phyloP scores from a whole-genome alignment of 64 coral and sea anemone species.

The Cladopsammia gracilis region DNA sequence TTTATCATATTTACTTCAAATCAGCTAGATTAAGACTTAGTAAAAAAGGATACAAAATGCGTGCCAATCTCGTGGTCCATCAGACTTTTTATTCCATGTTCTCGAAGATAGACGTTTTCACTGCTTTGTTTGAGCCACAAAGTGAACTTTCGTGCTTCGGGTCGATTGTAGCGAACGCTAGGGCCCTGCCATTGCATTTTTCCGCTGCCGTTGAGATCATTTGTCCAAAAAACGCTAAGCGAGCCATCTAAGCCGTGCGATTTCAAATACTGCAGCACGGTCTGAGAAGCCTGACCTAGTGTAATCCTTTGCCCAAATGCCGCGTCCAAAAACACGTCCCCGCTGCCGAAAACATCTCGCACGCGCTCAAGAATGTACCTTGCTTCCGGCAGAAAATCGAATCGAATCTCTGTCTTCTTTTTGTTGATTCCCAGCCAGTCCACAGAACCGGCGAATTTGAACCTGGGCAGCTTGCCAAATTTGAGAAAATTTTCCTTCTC shows the following conservation, averaged over 20 bases:
- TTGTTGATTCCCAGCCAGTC: conserved; percentile 62
- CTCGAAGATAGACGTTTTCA: conserved; percentile 94
- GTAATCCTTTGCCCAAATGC: conserved; percentile 87
- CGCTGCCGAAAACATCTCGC: conserved; percentile 80
- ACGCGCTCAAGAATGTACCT: conserved; percentile 87
- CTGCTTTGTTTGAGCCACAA: conserved; percentile 86
- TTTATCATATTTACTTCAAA: background rate
- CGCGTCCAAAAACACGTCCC: conserved; percentile 83
- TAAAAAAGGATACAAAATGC: conserved; percentile 97
- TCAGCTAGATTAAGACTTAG: background rate
- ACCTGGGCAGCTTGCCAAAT: conserved; percentile 75
- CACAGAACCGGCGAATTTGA: conserved; percentile 79
- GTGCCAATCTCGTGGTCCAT: conserved; percentile 99
- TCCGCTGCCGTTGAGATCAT: conserved; percentile 88
- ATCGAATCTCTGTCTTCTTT: conserved; percentile 86
- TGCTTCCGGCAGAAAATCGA: conserved; percentile 91
- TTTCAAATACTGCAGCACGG: conserved; percentile 86
- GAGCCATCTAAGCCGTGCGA: conserved; percentile 84
- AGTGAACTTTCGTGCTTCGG: conserved; percentile 89
- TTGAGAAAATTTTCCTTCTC: conserved; percentile 93
- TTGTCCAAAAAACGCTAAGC: conserved; percentile 91
- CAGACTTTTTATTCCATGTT: conserved; percentile 89
- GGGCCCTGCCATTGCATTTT: conserved; percentile 95
- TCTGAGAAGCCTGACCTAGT: conserved; percentile 76
- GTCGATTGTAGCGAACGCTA: conserved; percentile 84